Evolutionary conservation across 1,140 invertebrate genomes (phyloP), one percentile per base, ranked within the genome.

Genomic region (Nixonia krombeini): DNA sequence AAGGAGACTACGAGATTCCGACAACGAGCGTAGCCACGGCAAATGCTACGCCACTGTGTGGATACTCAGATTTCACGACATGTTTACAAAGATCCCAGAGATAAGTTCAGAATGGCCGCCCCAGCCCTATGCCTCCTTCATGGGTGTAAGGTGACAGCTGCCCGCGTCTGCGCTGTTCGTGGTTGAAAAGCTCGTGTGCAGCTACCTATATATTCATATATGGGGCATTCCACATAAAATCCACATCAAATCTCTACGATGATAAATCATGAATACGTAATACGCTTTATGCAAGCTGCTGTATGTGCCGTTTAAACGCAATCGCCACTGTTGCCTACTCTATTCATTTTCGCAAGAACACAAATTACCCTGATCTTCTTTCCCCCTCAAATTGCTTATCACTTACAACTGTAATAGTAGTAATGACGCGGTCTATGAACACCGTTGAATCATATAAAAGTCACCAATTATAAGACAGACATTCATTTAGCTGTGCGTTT

Each of bases 71-170:
- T 85, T 85, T 85, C 83, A 85, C 83, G 83, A 84, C 83, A 83
- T 85, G 83, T 85, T 85, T 85, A 85, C 83, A 84, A 85, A 83
- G 83, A 85, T 84, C 83, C 81, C 81, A 81, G 81, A 85, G 83
- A 85, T 85, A 85, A 84, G 83, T 85, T 85, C 81, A 83, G 83
- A 85, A 84, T 84, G 82, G 82, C 80, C 78, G 80, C 73, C 73
- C 73, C 74, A 76, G 73, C 71, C 75, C 72, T 75, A 73, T 79
- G 77, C 74, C 74, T 78, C 72, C 76, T 78, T 70, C 76, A 79
- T 79, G 72, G 83, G 83, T 84, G 79, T 85, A 85, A 85, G 83
- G 81, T 85, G 83, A 85, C 83, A 85, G 83, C 83, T 85, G 82
- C 80, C 78, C 75, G 77, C 74, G 80, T 74, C 70, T 81, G 81